Evolutionary conservation across 2,888 invertebrate genomes (phyloP), one percentile per base, ranked within the genome.

Genomic region (Dascillus cervinus): DNA sequence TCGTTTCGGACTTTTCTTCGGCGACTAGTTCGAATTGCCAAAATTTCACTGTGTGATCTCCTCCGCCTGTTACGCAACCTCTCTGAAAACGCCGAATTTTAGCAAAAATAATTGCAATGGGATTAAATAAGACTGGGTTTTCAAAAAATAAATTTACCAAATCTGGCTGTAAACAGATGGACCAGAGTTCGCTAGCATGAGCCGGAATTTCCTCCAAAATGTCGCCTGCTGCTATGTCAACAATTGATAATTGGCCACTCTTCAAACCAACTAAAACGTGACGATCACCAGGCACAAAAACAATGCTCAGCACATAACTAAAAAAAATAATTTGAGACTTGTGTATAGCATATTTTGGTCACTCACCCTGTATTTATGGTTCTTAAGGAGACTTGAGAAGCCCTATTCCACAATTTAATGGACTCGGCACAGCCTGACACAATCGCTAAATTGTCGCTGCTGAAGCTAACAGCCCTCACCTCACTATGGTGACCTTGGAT

Each of bases 351-450:
- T 3, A 1, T 11, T 26, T 26, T 20, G 1, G 12, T 26, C 3
- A 43, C 50, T 46, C 47, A 62, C 60, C 54, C 56, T 12, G 60
- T 66, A 43, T 48, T 49, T 32, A 85, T 69, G 1, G 79, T 80
- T 35, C 78, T 63, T 26, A 81, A 63, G 53, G 80, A 78, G 42
- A 71, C 60, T 35, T 78, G 62, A 13, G 70, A 69, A 5, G 71
- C 82, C 78, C 87, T 79, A 62, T 91, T 94, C 96, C 97, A 98
- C 28, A 97, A 68, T 70, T 97, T 96, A 17, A 95, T 70, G 4
- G 84, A 78, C 48, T 95, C 91, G 0, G 77, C 83, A 43, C 92
- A 83, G 0, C 84, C 92, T 0, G 95, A 87, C 1, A 86, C 74
- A 35, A 96, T 72, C 1, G 88, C 88, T 36, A 89, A 70, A 55